phyloP scores from a whole-genome alignment of 1,140 invertebrate species.

The Tetramorium alpestre region DNA sequence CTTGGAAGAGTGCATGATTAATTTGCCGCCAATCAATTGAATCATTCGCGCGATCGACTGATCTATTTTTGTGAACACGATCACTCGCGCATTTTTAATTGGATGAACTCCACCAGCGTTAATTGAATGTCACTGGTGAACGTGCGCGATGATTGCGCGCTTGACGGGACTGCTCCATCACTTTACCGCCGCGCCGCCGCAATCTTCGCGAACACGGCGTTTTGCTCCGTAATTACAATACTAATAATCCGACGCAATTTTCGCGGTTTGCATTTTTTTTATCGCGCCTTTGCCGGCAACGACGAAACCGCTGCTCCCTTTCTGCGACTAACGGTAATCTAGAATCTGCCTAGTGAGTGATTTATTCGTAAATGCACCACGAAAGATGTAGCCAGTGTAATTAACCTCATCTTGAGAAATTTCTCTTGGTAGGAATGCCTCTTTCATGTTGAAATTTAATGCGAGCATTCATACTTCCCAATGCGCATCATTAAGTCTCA shows the following conservation, averaged over 20 bases:
- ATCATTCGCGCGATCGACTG: not conserved
- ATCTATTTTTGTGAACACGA: constrained; percentile 9
- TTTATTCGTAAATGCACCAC: constrained; percentile 32
- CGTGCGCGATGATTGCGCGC: constrained; percentile 36
- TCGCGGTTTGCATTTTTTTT: constrained; percentile 36
- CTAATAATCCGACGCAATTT: constrained; percentile 54
- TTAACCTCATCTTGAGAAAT: constrained; percentile 54
- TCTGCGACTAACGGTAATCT: constrained; percentile 46
- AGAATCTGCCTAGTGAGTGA: constrained; percentile 34
- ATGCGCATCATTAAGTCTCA: not conserved
- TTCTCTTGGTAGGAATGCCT: constrained; percentile 34
- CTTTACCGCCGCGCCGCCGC: constrained; percentile 32
- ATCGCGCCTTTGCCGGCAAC: constrained; percentile 36
- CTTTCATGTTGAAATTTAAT: not conserved
- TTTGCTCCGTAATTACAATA: constrained; percentile 46
- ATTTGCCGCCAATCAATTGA: constrained; percentile 2
- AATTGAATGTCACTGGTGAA: constrained; percentile 54
- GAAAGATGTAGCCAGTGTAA: constrained; percentile 8
- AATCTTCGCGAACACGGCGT: constrained; percentile 6
- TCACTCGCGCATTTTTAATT: constrained; percentile 30
- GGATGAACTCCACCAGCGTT: constrained; percentile 13
- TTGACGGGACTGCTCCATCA: constrained; percentile 37
- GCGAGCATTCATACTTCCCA: not conserved
- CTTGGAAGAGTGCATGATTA: not conserved
- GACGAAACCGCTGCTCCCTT: constrained; percentile 16